Evolutionary conservation across 1,140 invertebrate species (phyloP), one percentile per base, ranked within the genome.

Genomic region (Drosophila setifemur): DNA sequence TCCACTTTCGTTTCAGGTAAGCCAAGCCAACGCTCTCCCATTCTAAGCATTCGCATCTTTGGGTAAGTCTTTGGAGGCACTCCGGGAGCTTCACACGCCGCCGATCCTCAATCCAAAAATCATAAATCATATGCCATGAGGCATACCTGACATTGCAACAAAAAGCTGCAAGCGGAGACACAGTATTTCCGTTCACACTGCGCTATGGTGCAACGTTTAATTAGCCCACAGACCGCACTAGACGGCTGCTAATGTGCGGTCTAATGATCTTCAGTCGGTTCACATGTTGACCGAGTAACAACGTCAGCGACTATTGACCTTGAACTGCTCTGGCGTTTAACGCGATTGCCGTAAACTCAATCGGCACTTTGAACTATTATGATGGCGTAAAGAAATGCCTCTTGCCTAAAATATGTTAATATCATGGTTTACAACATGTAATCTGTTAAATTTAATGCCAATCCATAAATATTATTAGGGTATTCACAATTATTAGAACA

Each of bases 211-310:
- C 54, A 29, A 14, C 43, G 43, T 53, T 54, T 81, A 76, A 85
- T 85, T 85, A 81, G 78, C 81, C 82, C 81, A 86, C 64, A 83
- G 57, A 85, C 52, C 75, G 49, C 63, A 54, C 48, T 60, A 29
- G 19, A 23, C 53, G 48, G 44, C 25, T 16, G 66, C 55, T 70
- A 47, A 48, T 68, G 26, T 40, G 37, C 33, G 39, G 26, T 61
- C 47, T 85, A 86, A 85, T 81, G 81, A 73, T 61, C 49, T 23
- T 42, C 47, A 19, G 14, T 18, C 39, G 11, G 23, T 9, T 19
- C 19, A 31, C 47, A 37, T 25, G 40, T 16, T 73, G 74, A 61
- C 74, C 74, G 67, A 78, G 23, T 78, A 47, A 67, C 43, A 60
- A 45, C 31, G 49, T 31, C 57, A 39, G 6, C 18, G 25, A 25